Evolutionary conservation across 1,140 invertebrate genomes (phyloP).

Genomic region (Leptinotarsa undecemlineata): DNA sequence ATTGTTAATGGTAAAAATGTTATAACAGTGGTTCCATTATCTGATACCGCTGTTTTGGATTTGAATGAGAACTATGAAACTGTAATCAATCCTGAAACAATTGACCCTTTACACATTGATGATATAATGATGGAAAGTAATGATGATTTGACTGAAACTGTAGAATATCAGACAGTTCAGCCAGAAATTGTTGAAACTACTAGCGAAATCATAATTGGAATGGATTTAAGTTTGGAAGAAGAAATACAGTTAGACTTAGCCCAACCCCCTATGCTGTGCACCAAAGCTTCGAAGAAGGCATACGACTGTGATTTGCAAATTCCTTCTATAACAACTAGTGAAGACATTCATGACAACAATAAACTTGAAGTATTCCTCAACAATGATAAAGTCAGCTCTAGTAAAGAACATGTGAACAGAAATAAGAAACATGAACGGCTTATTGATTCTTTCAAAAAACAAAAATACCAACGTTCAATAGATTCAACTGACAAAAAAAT

Average conservation of each 20-base stretch:
- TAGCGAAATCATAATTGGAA: conserved; percentile 28
- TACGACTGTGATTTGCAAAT: conserved; percentile 39
- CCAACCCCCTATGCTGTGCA: conserved; percentile 26
- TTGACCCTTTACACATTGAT: conserved; percentile 5
- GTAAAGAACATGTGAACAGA: conserved; percentile 15
- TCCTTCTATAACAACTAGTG: conserved; percentile 31
- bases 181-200: conserved; percentile 22
- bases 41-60: conserved; percentile 42
- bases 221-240: conserved; percentile 32
- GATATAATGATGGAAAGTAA: not conserved
- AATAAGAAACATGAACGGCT: not conserved
- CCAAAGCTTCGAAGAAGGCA: conserved; percentile 44
- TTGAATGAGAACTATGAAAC: conserved; percentile 44
- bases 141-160: conserved; percentile 6
- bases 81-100: conserved; percentile 12
- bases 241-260: conserved; percentile 31
- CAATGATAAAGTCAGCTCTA: conserved; percentile 26
- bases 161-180: not conserved
- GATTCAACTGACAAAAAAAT: conserved; percentile 27
- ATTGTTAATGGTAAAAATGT: conserved; percentile 45
- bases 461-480: not conserved
- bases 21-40: conserved; percentile 47
- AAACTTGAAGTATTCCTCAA: not conserved
- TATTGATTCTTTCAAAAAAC: conserved; percentile 22
- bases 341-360: conserved; percentile 20